Percentiles rank a stretch among this genome's conserved stretches.
phyloP scores from a whole-genome alignment of 1,140 invertebrate species.

The Cherax quadricarinatus region DNA sequence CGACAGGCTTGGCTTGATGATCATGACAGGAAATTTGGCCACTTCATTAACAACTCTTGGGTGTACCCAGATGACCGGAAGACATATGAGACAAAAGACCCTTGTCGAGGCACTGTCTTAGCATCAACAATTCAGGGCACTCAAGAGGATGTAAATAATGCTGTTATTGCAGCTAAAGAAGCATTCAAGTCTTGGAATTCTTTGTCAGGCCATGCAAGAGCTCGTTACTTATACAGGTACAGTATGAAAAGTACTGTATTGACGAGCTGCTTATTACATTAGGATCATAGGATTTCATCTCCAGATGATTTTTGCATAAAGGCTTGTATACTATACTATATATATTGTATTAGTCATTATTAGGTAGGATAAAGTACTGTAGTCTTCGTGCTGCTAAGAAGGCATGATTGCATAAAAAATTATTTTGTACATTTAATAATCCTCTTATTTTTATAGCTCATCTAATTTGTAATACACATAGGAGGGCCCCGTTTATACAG shows the following conservation, averaged over 20 bases:
- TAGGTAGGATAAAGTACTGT: too few relatives aligned
- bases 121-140: slow-evolving; percentile 73
- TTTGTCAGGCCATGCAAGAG: slow-evolving; percentile 76
- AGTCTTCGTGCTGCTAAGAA: too few relatives aligned
- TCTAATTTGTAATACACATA: too few relatives aligned
- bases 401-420: too few relatives aligned
- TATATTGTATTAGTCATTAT: too few relatives aligned
- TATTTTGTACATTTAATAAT: too few relatives aligned
- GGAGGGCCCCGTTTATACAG: too few relatives aligned
- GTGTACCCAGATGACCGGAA: slow-evolving; percentile 68
- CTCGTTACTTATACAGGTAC: slow-evolving; percentile 78
- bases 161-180: slow-evolving; percentile 76
- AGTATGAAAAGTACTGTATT: neutral
- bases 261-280: too few relatives aligned
- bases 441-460: too few relatives aligned
- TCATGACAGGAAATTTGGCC: slow-evolving; percentile 73
- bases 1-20: slow-evolving; percentile 73
- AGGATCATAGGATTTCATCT: too few relatives aligned
- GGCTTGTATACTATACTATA: too few relatives aligned
- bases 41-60: slow-evolving; percentile 74
- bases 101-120: slow-evolving; percentile 59
- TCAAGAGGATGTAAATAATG: slow-evolving; percentile 73
- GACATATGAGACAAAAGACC: slow-evolving; percentile 68
- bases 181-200: slow-evolving; percentile 77
- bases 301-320: too few relatives aligned